Evolutionary conservation across 2,797 vertebrate species (phyloP).

Genomic region (Channa striata): DNA sequence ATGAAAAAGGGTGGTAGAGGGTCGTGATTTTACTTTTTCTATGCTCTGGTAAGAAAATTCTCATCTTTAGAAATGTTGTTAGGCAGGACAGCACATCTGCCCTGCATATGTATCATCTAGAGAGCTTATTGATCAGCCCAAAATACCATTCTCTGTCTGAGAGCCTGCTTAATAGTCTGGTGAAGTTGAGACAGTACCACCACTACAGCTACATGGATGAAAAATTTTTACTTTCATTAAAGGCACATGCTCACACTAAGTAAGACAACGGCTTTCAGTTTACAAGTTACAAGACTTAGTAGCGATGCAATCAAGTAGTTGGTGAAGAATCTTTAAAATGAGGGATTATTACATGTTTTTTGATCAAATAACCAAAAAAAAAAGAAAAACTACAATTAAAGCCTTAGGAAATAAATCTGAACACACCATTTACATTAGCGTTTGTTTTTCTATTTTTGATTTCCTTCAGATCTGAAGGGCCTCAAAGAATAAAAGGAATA

Average conservation of each 20-base stretch:
- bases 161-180: conserved; percentile 49
- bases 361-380: background rate
- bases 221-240: conserved; percentile 26
- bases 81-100: conserved; percentile 5
- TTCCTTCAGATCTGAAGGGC: background rate
- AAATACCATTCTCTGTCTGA: conserved; percentile 50
- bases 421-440: too few relatives aligned
- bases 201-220: background rate
- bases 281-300: background rate
- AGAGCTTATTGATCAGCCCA: conserved; percentile 58
- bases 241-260: background rate
- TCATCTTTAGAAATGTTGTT: conserved; percentile 16
- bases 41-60: conserved; percentile 20
- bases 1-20: background rate
- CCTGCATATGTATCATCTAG: conserved; percentile 43
- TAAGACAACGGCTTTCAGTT: conserved; percentile 2
- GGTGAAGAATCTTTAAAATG: too few relatives aligned
- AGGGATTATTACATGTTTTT: background rate
- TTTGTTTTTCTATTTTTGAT: background rate
- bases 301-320: too few relatives aligned
- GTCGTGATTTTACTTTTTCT: conserved; percentile 18
- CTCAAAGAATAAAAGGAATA: too few relatives aligned
- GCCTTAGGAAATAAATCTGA: too few relatives aligned
- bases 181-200: conserved; percentile 19
- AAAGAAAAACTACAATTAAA: background rate